Conservation (phyloP, 2,888 invertebrate species). For the Drosophila mulleri region DNA sequence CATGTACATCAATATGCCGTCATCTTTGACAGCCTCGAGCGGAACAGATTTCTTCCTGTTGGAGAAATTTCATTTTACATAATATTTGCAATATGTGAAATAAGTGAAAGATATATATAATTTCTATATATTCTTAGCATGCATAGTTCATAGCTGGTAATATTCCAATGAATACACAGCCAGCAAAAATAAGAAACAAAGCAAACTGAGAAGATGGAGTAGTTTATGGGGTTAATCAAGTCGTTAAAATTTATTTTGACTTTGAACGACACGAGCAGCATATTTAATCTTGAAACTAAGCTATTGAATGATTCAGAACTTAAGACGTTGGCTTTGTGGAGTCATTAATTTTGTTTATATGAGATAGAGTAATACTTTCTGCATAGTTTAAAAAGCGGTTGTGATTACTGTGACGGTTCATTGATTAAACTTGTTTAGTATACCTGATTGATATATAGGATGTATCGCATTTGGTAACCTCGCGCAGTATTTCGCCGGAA, state of each 20-base stretch:
- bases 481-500: conserved; percentile 69
- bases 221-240: background rate
- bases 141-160: background rate
- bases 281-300: background rate
- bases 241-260: background rate
- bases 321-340: background rate
- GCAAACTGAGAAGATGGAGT: background rate
- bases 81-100: background rate
- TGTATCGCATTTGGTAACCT: conserved; percentile 76
- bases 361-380: no score
- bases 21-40: conserved; percentile 72
- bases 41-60: conserved; percentile 67
- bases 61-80: background rate
- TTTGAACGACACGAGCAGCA: conserved; percentile 1
- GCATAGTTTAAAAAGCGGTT: no score
- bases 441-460: conserved; percentile 81
- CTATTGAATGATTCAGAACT: background rate
- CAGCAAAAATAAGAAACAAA: background rate
- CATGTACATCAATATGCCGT: conserved; percentile 82
- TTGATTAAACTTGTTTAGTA: conserved; percentile 6
- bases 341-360: no score
- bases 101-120: background rate
- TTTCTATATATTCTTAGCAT: background rate
- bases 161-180: background rate
- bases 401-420: no score